Base-by-base conservation (phyloP, 1,140 invertebrate genomes). In the Tenebrio molitor region DNA sequence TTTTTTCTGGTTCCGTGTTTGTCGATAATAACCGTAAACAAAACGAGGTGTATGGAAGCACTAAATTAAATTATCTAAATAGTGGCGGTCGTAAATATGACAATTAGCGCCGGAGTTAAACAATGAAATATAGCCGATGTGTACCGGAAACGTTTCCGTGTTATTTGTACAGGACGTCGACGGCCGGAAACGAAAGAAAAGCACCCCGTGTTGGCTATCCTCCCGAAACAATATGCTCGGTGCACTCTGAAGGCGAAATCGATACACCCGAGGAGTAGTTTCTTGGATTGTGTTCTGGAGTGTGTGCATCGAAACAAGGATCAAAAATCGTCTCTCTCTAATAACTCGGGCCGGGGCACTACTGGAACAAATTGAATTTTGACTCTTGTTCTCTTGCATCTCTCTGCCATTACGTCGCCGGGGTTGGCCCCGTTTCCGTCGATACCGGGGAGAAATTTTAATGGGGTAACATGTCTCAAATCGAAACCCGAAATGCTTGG, bases 31-130 rank as follows among this genome's bases (percentile, higher is more conserved):
- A 58, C 3, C 50, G 23, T 58, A 58, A 58, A 58, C 50, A 58
- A 58, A 58, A 58, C 50, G 8, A 58, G 50, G 50, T 33, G 50
- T 29, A 58, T 58, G 50, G 0, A 25, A 10, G 23, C 50, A 29
- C 3, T 58, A 58, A 58, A 58, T 58, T 58, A 58, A 58, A 58
- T 58, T 58, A 58, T 58, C 50, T 58, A 58, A 58, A 58, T 58
- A 58, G 50, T 58, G 23, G 12, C 10, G 50, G 50, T 58, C 50
- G 12, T 58, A 58, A 58, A 58, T 58, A 58, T 58, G 50, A 58
- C 50, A 58, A 58, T 58, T 58, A 58, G 50, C 12, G 10, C 50
- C 23, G 1, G 50, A 58, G 50, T 58, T 58, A 58, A 58, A 58
- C 50, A 58, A 58, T 58, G 50, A 58, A 58, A 58, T 58, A 58